Percentiles rank a stretch among this genome's conserved stretches.
phyloP scores from a whole-genome alignment of 2,888 invertebrate genomes.

The Hirudinaria manillensis region DNA sequence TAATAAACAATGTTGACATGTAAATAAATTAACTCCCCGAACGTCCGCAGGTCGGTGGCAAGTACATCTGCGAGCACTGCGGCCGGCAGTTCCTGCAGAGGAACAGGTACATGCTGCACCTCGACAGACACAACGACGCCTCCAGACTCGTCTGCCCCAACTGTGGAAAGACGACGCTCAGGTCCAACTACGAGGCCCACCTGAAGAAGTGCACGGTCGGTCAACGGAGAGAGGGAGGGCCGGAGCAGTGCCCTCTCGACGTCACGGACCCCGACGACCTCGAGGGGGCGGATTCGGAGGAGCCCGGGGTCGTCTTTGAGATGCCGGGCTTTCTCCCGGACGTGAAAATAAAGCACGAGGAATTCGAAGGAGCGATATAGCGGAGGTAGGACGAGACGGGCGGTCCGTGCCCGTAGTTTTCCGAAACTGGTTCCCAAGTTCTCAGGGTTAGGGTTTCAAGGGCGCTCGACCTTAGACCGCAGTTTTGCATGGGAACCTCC shows the following conservation, averaged over 20 bases:
- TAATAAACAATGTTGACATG: too few species aligned
- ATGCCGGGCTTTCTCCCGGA: too few species aligned
- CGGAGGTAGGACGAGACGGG: too few species aligned
- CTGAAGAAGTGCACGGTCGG: slow-evolving; percentile 16
- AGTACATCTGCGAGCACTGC: slow-evolving; percentile 31
- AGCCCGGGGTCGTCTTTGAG: not conserved
- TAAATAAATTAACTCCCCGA: too few species aligned
- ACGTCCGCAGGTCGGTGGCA: slow-evolving; percentile 27
- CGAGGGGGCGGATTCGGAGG: not conserved
- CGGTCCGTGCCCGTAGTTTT: too few species aligned
- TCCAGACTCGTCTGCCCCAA: slow-evolving; percentile 29
- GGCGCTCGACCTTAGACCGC: too few species aligned
- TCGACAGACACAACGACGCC: slow-evolving; percentile 30
- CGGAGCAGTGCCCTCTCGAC: not conserved
- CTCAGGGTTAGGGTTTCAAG: too few species aligned
- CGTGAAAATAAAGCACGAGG: too few species aligned
- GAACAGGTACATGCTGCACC: slow-evolving; percentile 31
- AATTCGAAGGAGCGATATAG: too few species aligned
- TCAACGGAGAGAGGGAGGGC: not conserved
- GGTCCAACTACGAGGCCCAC: slow-evolving; percentile 13
- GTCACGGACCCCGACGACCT: not conserved
- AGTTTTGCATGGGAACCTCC: too few species aligned
- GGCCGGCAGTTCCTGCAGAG: slow-evolving; percentile 33
- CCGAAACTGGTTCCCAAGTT: too few species aligned
- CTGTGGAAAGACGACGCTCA: slow-evolving; percentile 30